These are phyloP conservation scores for Drosophila macrospina DNA, from an alignment of 2,888 invertebrate species.

Conservation along the genomic window DNA sequence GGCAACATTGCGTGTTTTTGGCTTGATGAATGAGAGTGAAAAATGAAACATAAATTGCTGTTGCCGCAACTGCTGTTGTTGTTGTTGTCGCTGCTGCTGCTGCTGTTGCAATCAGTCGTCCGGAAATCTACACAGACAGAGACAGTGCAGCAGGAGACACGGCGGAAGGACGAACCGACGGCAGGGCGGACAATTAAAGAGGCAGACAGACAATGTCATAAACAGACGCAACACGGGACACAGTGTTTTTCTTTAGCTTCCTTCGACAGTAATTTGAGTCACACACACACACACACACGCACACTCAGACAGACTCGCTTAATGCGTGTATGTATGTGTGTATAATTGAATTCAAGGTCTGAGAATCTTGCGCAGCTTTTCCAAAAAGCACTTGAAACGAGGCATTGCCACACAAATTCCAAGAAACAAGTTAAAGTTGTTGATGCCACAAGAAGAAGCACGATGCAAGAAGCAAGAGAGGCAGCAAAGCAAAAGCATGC, in stretches of 20 bases:
- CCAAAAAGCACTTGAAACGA: conserved; percentile 67
- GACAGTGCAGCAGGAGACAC: conserved; percentile 50
- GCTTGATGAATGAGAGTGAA: conserved; percentile 75
- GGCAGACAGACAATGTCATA: conserved; percentile 63
- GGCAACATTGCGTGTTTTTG: conserved; percentile 65
- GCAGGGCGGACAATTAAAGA: conserved; percentile 29
- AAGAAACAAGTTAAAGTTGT: conserved; percentile 74
- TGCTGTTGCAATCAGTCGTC: conserved; percentile 78
- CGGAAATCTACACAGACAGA: conserved; percentile 78
- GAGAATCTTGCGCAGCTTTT: conserved; percentile 47
- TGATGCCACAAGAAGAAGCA: conserved; percentile 25
- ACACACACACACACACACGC: conserved; percentile 7
- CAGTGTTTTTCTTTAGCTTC: conserved; percentile 52
- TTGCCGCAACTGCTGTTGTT: conserved; percentile 28
- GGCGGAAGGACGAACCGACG: conserved; percentile 29
- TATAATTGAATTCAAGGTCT: conserved; percentile 71
- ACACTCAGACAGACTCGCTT: conserved; percentile 38
- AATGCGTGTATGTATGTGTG: conserved; percentile 27
- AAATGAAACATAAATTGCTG: conserved; percentile 70
- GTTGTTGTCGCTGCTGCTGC: conserved; percentile 16
- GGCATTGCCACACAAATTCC: conserved; percentile 46
- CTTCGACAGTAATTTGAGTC: conserved; percentile 30
- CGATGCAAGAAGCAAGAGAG: neutral
- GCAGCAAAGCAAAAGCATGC: neutral
- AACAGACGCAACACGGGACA: conserved; percentile 59